These are phyloP conservation scores for Tylochromis polylepis DNA, from an alignment of 2,113 vertebrate genomes.

Conservation along the genomic window DNA sequence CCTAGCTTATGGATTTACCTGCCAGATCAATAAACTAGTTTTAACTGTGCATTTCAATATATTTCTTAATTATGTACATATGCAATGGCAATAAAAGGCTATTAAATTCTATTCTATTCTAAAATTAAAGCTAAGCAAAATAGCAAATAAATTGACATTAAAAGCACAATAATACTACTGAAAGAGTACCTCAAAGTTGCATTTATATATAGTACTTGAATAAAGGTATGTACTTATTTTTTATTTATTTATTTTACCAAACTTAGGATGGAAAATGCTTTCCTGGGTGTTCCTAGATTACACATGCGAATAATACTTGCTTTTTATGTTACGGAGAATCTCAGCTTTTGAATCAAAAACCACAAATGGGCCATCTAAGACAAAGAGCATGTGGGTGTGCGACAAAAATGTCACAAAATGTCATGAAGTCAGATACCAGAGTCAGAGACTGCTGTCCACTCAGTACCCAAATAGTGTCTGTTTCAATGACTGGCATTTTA, in stretches of 20 bases:
- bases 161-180: neutral
- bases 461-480: neutral
- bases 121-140: neutral
- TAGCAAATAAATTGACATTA: neutral
- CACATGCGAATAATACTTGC: neutral
- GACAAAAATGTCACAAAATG: constrained; percentile 61
- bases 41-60: neutral
- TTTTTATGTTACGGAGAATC: neutral
- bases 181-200: neutral
- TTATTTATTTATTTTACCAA: neutral
- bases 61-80: neutral
- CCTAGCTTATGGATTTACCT: neutral
- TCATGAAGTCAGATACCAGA: constrained; percentile 26
- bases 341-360: neutral
- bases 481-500: constrained; percentile 51
- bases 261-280: neutral
- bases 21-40: neutral
- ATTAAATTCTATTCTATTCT: neutral
- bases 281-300: neutral
- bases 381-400: neutral
- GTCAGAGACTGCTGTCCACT: constrained; percentile 10
- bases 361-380: neutral
- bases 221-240: neutral
- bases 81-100: neutral
- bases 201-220: neutral